phyloP scores from a whole-genome alignment of 2,888 invertebrate genomes.

The Salticus scenicus region DNA sequence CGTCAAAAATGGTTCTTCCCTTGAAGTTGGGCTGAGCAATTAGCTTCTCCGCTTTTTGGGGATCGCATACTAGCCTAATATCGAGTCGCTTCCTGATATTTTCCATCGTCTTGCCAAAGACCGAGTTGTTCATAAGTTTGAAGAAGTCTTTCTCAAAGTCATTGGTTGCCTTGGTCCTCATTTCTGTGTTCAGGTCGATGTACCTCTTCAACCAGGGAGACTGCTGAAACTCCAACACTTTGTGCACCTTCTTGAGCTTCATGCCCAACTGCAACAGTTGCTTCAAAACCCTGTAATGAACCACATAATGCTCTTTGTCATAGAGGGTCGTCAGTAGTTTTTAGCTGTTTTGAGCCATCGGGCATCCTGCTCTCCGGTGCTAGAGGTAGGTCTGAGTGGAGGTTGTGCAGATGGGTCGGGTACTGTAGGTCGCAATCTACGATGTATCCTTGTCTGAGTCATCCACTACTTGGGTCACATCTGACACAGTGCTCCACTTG shows the following conservation, averaged over 20 bases:
- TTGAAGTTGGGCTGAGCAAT: not conserved
- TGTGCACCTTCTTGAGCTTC: constrained; percentile 72
- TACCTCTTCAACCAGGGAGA: constrained; percentile 32
- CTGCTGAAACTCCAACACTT: constrained; percentile 40
- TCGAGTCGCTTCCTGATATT: constrained; percentile 73
- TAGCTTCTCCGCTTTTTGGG: not conserved
- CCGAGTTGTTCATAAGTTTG: constrained; percentile 74
- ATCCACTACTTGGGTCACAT: not conserved
- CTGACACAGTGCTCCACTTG: constrained; percentile 23
- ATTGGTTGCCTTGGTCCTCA: constrained; percentile 72
- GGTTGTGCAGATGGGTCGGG: not conserved
- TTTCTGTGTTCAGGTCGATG: constrained; percentile 67
- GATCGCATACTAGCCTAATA: constrained; percentile 68
- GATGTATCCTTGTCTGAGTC: constrained; percentile 31
- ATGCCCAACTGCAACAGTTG: constrained; percentile 70
- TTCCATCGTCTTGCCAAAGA: constrained; percentile 75
- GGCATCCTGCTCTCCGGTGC: constrained; percentile 46
- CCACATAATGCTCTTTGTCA: too few species aligned
- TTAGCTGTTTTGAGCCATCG: constrained; percentile 22
- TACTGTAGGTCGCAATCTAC: constrained; percentile 40
- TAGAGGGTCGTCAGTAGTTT: too few species aligned
- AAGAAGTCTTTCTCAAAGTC: constrained; percentile 75
- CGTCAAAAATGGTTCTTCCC: not conserved
- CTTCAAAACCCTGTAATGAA: constrained; percentile 59
- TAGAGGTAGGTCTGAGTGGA: constrained; percentile 53